Base-by-base conservation (phyloP, 2,888 invertebrate genomes). In the Ophion ellenae region DNA sequence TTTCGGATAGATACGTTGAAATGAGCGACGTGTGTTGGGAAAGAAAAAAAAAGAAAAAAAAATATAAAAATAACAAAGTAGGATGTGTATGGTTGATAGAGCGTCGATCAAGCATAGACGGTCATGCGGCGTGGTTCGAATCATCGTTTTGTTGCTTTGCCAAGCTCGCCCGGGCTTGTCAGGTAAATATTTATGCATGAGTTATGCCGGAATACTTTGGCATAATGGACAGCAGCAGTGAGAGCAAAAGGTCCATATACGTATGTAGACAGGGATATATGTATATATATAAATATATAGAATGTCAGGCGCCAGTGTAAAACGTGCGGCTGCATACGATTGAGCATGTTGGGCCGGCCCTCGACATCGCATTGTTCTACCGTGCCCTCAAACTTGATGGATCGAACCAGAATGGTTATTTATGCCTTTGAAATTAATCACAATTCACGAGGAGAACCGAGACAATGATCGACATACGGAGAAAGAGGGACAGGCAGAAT, bases 371-470 rank as follows among this genome's bases (percentile, higher is more conserved):
- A 86, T 86, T 86, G 86, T 86, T 86, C 86, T 81, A 57, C 70
- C 71, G 75, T 85, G 81, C 87, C 84, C 73, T 79, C 85, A 20
- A 17, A 61, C 64, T 75, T 88, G 89, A 90, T 89, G 87, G 88
- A 90, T 91, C 87, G 87, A 87, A 89, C 88, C 87, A 82, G 86
- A 89, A 90, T 89, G 88, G 88, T 89, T 91, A 90, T 91, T 90
- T 90, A 91, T 90, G 89, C 86, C 74, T 87, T 88, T 81, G 85
- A 89, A 90, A 92, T 92, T 91, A 91, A 91, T 91, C 88, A 89
- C 80, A 78, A 81, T 84, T 24, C 87, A 83, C 87, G 79, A 85
- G 73, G 87, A 81, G 45, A 79, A 36, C 53, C 40, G 59, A 64
- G 70, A 77, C 14, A 82, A 80, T 83, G 69, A 81, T 28, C 63